A percentile compares a stretch with the other conserved stretches of the same genome.
phyloP scores from a whole-genome alignment of 2,797 vertebrate genomes.

The Ptychobarbus kaznakovi region DNA sequence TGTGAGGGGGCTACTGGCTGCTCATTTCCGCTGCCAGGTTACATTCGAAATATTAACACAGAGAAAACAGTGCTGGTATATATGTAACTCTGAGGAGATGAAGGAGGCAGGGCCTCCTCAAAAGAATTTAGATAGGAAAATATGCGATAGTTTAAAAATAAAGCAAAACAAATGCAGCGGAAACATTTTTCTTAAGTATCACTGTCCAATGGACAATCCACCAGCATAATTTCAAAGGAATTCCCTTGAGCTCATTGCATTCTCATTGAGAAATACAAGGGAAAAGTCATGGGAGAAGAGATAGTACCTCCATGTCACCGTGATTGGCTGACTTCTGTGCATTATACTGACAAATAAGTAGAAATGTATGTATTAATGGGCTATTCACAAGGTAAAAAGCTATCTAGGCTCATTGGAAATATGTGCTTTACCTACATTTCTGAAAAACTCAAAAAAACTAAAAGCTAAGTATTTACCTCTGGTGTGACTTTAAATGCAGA shows the following conservation, averaged over 20 bases:
- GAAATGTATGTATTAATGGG: not conserved
- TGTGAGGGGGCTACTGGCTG: conserved; percentile 30
- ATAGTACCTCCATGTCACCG: not conserved
- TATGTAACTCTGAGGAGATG: not conserved
- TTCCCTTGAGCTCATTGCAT: not conserved
- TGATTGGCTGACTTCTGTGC: not conserved
- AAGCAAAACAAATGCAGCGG: not conserved
- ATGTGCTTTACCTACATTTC: too few species aligned
- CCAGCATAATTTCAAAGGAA: not conserved
- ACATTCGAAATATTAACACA: conserved; percentile 38
- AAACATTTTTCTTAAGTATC: not conserved
- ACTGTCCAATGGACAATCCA: not conserved
- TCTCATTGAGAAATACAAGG: not conserved
- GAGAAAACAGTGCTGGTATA: conserved; percentile 1
- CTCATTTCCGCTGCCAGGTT: conserved; percentile 20
- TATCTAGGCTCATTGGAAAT: too few species aligned
- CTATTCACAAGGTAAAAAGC: too few species aligned
- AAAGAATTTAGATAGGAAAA: not conserved
- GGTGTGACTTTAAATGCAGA: too few species aligned
- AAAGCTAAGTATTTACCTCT: too few species aligned
- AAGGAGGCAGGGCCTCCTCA: not conserved
- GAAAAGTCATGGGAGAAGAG: not conserved
- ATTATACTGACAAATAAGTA: not conserved
- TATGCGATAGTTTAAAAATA: not conserved
- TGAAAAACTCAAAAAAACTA: too few species aligned